Conservation (phyloP, 2,797 vertebrate genomes). For the Prionace glauca region DNA sequence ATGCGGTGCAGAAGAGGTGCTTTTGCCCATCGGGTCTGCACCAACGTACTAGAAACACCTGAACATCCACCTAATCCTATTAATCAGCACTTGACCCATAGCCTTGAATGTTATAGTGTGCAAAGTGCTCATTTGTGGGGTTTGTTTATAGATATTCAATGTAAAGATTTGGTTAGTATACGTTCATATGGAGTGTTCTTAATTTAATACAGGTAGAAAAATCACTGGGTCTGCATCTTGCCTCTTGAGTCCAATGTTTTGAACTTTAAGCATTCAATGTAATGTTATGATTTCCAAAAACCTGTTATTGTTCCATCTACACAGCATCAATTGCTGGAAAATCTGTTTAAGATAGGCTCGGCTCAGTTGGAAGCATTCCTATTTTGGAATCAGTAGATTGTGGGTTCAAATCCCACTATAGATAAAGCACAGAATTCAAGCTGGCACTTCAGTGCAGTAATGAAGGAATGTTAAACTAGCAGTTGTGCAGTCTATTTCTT, state of each 20-base stretch:
- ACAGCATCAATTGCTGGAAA: neutral
- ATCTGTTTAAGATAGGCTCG: neutral
- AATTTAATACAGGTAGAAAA: neutral
- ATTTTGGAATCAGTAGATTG: too few species aligned
- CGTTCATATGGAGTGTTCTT: neutral
- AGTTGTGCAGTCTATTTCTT: neutral
- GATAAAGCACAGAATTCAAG: too few species aligned
- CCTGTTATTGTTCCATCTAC: neutral
- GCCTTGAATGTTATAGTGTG: too few species aligned
- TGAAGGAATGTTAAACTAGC: neutral
- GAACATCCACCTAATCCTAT: too few species aligned
- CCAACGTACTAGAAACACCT: too few species aligned
- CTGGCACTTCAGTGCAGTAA: neutral
- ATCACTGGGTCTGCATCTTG: neutral
- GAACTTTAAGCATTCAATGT: neutral
- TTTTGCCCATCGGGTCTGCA: too few species aligned
- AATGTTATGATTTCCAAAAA: neutral
- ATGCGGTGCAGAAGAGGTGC: too few species aligned
- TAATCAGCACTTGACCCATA: too few species aligned
- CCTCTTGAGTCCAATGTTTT: neutral
- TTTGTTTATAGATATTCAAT: neutral
- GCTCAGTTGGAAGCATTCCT: neutral
- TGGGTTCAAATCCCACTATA: too few species aligned
- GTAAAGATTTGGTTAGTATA: neutral
- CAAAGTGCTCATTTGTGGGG: too few species aligned